A percentile compares a stretch with the other conserved stretches of the same genome.
phyloP scores from a whole-genome alignment of 2,113 vertebrate genomes.

The Pituophis catenifer region DNA sequence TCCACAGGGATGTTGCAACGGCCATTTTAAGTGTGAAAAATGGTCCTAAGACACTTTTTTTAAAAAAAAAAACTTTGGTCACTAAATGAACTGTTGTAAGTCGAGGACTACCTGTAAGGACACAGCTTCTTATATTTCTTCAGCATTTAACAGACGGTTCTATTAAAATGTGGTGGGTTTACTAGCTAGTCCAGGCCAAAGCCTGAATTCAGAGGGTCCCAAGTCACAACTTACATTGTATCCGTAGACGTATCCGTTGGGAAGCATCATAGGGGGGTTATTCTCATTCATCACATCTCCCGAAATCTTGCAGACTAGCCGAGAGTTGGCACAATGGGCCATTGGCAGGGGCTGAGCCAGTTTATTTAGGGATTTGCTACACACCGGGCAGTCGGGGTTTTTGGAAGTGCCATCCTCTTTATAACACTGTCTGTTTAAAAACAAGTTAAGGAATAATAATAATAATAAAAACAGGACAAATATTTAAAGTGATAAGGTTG shows the following conservation, averaged over 20 bases:
- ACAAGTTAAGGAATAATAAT: slow-evolving; percentile 61
- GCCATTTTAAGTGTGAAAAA: too few relatives aligned
- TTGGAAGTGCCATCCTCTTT: slow-evolving; percentile 97
- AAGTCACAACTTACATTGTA: slow-evolving; percentile 87
- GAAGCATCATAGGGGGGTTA: slow-evolving; percentile 99
- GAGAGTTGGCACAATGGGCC: slow-evolving; percentile 98
- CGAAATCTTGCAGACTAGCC: slow-evolving; percentile 98
- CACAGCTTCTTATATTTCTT: neutral
- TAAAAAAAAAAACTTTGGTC: too few relatives aligned
- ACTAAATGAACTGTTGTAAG: too few relatives aligned
- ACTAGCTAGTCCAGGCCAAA: neutral
- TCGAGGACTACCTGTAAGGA: too few relatives aligned
- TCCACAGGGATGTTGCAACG: too few relatives aligned
- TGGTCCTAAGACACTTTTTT: too few relatives aligned
- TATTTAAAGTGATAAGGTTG: neutral
- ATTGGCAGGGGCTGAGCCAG: slow-evolving; percentile 96
- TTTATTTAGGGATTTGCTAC: slow-evolving; percentile 98
- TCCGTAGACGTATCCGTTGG: slow-evolving; percentile 97
- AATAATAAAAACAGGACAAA: neutral
- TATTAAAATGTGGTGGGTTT: neutral
- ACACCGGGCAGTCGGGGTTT: slow-evolving; percentile 98
- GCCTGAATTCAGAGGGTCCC: neutral
- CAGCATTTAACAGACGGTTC: too few relatives aligned
- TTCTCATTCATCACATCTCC: slow-evolving; percentile 99
- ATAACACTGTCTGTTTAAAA: slow-evolving; percentile 89